These are phyloP conservation scores for Aplysia californica DNA, from an alignment of 1,140 invertebrate genomes.

Conservation along the genomic window DNA sequence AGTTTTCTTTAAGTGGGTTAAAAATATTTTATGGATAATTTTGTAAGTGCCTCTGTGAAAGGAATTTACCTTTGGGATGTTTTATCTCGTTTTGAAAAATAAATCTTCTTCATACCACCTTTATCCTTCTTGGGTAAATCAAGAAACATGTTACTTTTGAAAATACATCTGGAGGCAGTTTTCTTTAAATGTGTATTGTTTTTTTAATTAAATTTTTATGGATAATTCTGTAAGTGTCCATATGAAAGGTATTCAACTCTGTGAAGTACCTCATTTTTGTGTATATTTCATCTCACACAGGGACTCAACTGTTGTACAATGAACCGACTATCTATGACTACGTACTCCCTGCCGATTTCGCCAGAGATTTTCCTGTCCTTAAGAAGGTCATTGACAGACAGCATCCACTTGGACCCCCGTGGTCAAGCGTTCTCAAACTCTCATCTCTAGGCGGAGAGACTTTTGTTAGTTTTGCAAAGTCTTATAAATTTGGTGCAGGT, in stretches of 20 bases:
- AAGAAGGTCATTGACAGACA: conserved; percentile 72
- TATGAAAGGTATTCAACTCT: background rate
- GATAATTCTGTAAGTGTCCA: background rate
- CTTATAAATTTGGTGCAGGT: conserved; percentile 75
- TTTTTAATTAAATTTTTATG: background rate
- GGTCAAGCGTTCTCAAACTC: conserved; percentile 73
- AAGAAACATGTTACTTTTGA: no score
- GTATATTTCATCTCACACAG: conserved; percentile 30
- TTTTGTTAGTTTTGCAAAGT: conserved; percentile 86
- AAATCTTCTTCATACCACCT: no score
- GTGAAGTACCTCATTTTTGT: background rate
- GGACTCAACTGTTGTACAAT: conserved; percentile 79
- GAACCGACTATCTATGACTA: conserved; percentile 77
- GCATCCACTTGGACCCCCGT: conserved; percentile 73
- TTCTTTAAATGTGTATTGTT: background rate
- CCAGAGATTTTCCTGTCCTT: conserved; percentile 72
- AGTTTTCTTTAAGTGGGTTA: no score
- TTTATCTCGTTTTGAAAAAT: no score
- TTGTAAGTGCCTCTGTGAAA: no score
- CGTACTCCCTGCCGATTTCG: conserved; percentile 72
- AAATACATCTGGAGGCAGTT: no score
- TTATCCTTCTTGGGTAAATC: no score
- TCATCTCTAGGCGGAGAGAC: conserved; percentile 71
- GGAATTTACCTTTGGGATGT: no score
- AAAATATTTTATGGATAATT: no score